These are phyloP conservation scores for Tuberolachnus salignus DNA, from an alignment of 2,888 invertebrate genomes.

Conservation along the genomic window DNA sequence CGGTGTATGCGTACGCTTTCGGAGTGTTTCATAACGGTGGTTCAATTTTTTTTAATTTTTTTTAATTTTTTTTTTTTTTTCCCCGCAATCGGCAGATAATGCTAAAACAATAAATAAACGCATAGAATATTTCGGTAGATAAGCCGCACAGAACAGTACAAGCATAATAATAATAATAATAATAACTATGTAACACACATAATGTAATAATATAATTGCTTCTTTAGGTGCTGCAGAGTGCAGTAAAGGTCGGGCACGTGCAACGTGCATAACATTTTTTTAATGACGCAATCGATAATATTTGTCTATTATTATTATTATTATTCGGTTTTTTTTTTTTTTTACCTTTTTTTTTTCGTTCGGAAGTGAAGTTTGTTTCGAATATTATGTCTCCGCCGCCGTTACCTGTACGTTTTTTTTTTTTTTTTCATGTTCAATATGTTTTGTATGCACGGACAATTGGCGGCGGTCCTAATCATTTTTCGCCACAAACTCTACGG, in stretches of 20 bases:
- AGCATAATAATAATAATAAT: neutral
- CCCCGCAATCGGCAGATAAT: conserved; percentile 19
- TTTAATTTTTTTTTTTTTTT: neutral
- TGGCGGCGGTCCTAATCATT: too few species aligned
- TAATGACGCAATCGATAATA: conserved; percentile 47
- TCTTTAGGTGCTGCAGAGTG: neutral
- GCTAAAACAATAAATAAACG: conserved; percentile 44
- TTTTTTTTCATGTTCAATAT: too few species aligned
- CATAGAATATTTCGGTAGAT: conserved; percentile 45
- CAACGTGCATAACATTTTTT: conserved; percentile 34
- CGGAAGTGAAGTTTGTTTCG: conserved; percentile 31
- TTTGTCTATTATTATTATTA: too few species aligned
- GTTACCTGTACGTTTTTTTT: neutral
- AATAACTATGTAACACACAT: conserved; percentile 27
- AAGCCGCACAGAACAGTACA: neutral
- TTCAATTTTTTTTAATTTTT: too few species aligned
- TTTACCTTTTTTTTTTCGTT: conserved; percentile 31
- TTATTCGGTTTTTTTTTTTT: too few species aligned
- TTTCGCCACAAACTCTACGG: neutral
- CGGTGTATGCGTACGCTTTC: neutral
- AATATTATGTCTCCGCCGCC: conserved; percentile 21
- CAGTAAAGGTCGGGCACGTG: conserved; percentile 52
- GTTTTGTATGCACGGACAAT: neutral
- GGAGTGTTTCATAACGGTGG: conserved; percentile 27
- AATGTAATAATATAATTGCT: too few species aligned